A percentile compares a stretch with the other conserved stretches of the same genome.
Conservation (phyloP, 2,113 vertebrate genomes). For the Paedocypris sp. region DNA sequence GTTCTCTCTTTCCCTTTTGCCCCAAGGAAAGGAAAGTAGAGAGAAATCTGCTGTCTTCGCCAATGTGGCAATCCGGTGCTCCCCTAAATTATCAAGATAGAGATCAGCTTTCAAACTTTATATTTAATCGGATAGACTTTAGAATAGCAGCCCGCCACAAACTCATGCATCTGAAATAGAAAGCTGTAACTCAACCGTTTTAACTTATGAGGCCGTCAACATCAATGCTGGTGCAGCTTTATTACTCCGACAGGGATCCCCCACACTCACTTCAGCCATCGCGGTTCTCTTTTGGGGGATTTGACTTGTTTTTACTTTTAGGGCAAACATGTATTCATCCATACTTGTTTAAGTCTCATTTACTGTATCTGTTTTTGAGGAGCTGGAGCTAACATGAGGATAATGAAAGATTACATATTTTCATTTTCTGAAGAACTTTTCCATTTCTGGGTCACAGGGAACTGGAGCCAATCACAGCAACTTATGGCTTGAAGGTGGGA, state of each 20-base stretch:
- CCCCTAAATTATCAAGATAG: constrained; percentile 3
- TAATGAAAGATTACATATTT: no score
- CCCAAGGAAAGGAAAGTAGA: neutral
- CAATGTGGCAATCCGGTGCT: neutral
- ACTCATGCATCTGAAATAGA: neutral
- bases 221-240: neutral
- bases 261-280: neutral
- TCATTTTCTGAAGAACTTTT: no score
- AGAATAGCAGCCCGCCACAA: neutral
- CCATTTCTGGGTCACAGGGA: no score
- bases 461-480: no score
- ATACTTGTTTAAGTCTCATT: no score
- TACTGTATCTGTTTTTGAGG: no score
- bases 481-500: no score
- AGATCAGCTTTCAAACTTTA: constrained; percentile 8
- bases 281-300: no score
- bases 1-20: constrained; percentile 3
- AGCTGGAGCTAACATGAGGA: no score
- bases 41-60: neutral
- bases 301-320: no score
- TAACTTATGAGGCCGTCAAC: neutral
- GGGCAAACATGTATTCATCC: no score
- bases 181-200: neutral
- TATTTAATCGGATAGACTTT: neutral
- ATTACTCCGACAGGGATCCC: neutral